Evolutionary conservation across 2,113 vertebrate species (phyloP).

Genomic region (Chlorodrepanis virens): DNA sequence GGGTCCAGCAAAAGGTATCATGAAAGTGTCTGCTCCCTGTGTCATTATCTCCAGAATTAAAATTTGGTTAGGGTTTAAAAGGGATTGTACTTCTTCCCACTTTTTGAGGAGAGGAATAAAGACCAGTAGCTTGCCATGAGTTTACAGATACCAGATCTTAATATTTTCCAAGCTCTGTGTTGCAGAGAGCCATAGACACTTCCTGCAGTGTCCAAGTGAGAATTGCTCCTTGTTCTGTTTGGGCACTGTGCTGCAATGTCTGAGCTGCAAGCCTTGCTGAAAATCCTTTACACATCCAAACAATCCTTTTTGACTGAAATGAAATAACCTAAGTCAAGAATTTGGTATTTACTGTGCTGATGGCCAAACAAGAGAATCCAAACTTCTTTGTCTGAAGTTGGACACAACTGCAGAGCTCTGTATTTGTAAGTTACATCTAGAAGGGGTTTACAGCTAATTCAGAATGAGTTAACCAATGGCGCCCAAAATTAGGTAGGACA

Average conservation of each 20-base stretch:
- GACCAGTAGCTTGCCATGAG: neutral
- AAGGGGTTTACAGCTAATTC: neutral
- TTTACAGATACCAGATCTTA: neutral
- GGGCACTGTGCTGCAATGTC: neutral
- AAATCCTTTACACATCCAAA: neutral
- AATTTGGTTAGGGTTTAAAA: neutral
- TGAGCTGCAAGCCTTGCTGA: neutral
- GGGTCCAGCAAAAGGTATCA: neutral
- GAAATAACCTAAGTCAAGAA: neutral
- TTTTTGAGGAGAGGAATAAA: neutral
- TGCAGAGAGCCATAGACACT: neutral
- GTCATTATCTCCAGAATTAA: neutral
- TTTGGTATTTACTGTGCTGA: neutral
- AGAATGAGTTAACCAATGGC: neutral
- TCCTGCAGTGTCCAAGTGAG: neutral
- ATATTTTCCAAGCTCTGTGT: neutral
- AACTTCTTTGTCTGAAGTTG: neutral
- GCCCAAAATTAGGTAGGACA: neutral
- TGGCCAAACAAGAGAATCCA: neutral
- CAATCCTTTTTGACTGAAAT: neutral
- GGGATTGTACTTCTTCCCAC: neutral
- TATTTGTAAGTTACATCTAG: neutral
- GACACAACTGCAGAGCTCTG: neutral
- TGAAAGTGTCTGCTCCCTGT: neutral
- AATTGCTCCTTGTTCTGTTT: neutral